Evolutionary conservation across 2,113 vertebrate species (phyloP).

Genomic region (Gymnobelideus leadbeateri): DNA sequence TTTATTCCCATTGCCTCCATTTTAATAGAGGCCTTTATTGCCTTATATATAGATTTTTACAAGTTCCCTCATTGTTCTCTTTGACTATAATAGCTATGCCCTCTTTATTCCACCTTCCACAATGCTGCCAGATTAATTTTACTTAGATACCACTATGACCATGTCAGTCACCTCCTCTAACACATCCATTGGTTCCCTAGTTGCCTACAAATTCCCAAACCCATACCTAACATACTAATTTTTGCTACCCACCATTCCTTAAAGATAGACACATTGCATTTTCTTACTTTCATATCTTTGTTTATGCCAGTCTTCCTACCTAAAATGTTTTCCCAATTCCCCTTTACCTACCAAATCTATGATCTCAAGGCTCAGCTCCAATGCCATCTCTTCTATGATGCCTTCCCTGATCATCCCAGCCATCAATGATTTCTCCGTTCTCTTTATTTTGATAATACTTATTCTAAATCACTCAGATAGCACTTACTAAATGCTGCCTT

Average conservation of each 20-base stretch:
- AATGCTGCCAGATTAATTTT: not conserved
- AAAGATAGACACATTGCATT: not conserved
- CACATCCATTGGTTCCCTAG: not conserved
- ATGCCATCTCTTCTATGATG: not conserved
- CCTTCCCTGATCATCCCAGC: not conserved
- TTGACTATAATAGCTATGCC: not conserved
- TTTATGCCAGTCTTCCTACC: not conserved
- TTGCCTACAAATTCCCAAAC: not conserved
- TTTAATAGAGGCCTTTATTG: not conserved
- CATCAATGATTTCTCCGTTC: not conserved
- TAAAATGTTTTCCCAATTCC: not conserved
- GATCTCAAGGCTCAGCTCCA: not conserved
- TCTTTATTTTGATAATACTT: not conserved
- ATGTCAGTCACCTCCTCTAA: not conserved
- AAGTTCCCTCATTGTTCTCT: not conserved
- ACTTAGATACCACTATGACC: not conserved
- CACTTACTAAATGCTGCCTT: not conserved
- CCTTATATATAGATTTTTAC: not conserved
- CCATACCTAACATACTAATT: not conserved
- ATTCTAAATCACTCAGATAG: not conserved
- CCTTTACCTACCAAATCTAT: not conserved
- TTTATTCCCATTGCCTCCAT: not conserved
- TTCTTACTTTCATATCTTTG: not conserved
- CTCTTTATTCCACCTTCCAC: not conserved
- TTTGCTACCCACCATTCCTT: not conserved